Conservation (phyloP, 2,113 vertebrate genomes). For the Mus musculus region GRCm39 chr12:63652001-63652500, state of each 20-base stretch:
- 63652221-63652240: not conserved
- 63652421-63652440: not conserved
- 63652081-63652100: not conserved
- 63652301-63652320: not conserved
- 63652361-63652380: not conserved
- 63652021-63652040: too few relatives aligned
- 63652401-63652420: not conserved
- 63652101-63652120: conserved; percentile 51
- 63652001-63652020: not conserved
- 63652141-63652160: conserved; percentile 16
- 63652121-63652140: not conserved
- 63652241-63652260: not conserved
- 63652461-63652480: not conserved
- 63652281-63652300: not conserved
- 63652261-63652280: not conserved
- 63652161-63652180: not conserved
- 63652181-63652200: not conserved
- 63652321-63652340: rapidly evolving
- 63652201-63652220: not conserved
- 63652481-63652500: not conserved
- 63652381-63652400: not conserved
- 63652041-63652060: not conserved
- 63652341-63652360: not conserved
- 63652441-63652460: not conserved
- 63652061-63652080: not conserved